These are phyloP conservation scores for Clytia hemisphaerica DNA, from an alignment of 30 jellyfish, hydroid and myxozoan species.

Conservation along the genomic window DNA sequence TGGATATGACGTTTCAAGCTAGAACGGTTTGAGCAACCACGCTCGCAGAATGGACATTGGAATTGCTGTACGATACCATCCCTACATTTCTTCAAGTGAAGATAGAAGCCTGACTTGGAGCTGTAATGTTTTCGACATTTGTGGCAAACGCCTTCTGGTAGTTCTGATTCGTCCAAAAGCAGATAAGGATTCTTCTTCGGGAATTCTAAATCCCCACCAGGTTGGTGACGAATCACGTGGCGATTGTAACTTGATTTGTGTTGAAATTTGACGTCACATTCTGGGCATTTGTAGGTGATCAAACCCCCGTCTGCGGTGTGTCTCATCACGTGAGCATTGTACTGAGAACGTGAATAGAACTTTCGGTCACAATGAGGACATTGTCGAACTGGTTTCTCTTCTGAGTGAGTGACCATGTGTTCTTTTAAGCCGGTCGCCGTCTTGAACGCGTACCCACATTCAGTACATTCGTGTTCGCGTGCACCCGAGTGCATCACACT, in stretches of 20 bases:
- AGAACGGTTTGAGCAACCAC: constrained; percentile 36
- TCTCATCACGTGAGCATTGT: constrained; percentile 43
- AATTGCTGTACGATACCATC: constrained; percentile 38
- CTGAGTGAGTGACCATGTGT: constrained; percentile 37
- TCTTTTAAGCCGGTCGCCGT: constrained; percentile 36
- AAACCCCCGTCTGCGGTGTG: constrained; percentile 43
- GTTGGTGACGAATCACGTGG: constrained; percentile 43
- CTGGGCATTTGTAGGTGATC: constrained; percentile 35
- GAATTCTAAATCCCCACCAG: constrained; percentile 42
- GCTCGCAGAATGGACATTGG: constrained; percentile 33
- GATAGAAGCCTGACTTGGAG: constrained; percentile 41
- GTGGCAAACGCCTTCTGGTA: constrained; percentile 44
- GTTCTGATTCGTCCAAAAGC: constrained; percentile 29
- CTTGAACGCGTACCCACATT: constrained; percentile 40
- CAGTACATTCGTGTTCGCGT: constrained; percentile 36
- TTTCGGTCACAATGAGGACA: constrained; percentile 39
- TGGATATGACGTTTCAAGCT: constrained; percentile 42
- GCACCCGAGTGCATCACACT: constrained; percentile 53
- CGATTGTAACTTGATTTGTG: constrained; percentile 44
- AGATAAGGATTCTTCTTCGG: constrained; percentile 39
- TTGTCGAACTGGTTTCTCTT: constrained; percentile 28
- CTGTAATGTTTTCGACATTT: constrained; percentile 36
- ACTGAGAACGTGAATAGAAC: constrained; percentile 37
- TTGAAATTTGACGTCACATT: constrained; percentile 29
- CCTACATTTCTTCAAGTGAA: constrained; percentile 34